phyloP scores from a whole-genome alignment of 2,888 invertebrate genomes.

The Drosophila nr. perissopoda region DNA sequence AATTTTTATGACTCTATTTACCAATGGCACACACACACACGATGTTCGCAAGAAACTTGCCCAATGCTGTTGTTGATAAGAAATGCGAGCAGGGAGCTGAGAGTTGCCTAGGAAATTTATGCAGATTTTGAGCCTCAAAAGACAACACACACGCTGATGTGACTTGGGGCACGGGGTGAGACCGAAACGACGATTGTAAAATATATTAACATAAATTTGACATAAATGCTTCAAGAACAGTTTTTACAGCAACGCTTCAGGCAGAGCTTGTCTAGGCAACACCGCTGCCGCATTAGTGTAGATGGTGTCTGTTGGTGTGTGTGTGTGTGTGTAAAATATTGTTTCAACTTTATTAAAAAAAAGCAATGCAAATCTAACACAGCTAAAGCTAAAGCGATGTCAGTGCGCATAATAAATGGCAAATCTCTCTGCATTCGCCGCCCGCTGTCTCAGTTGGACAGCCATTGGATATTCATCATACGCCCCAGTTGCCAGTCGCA shows the following conservation, averaged over 20 bases:
- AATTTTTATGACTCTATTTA: slow-evolving; percentile 83
- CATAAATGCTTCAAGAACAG: slow-evolving; percentile 78
- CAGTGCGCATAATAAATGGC: slow-evolving; percentile 63
- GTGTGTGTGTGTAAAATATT: slow-evolving; percentile 64
- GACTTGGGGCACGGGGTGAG: slow-evolving; percentile 37
- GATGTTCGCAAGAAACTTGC: slow-evolving; percentile 37
- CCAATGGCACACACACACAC: slow-evolving; percentile 35
- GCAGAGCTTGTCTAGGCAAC: slow-evolving; percentile 22
- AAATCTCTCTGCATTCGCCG: slow-evolving; percentile 31
- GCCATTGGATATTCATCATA: slow-evolving; percentile 62
- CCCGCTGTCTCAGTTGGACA: slow-evolving; percentile 22
- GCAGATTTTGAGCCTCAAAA: slow-evolving; percentile 62
- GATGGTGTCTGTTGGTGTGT: slow-evolving; percentile 20
- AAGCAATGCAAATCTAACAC: slow-evolving; percentile 63
- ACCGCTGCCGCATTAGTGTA: slow-evolving; percentile 8
- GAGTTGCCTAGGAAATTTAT: slow-evolving; percentile 62
- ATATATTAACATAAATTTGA: slow-evolving; percentile 83
- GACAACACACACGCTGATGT: slow-evolving; percentile 59
- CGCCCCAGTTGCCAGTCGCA: slow-evolving; percentile 39
- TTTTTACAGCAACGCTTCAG: slow-evolving; percentile 33
- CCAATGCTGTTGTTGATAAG: slow-evolving; percentile 60
- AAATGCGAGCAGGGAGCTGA: slow-evolving; percentile 32
- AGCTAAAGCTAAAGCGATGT: slow-evolving; percentile 48
- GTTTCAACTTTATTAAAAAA: slow-evolving; percentile 82
- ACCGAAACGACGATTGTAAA: slow-evolving; percentile 66